phyloP scores from a whole-genome alignment of 1,140 invertebrate genomes.

The Vanessa tameamea region DNA sequence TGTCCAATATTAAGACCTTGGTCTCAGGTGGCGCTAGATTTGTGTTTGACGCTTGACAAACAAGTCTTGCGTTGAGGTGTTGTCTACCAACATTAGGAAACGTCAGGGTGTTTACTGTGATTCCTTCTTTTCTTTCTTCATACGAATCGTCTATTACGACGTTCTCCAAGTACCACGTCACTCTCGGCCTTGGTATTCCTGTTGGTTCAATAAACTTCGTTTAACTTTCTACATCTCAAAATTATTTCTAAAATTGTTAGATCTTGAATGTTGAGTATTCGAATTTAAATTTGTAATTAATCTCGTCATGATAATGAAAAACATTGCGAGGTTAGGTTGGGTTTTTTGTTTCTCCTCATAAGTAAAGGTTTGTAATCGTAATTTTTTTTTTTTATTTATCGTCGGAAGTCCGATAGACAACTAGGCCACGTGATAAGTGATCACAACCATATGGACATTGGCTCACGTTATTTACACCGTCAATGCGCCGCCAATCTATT shows the following conservation, averaged over 20 bases:
- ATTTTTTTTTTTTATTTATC: no score
- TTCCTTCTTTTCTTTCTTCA: slow-evolving; percentile 84
- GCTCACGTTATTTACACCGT: no score
- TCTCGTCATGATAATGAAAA: no score
- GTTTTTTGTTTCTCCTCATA: no score
- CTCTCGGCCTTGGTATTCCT: slow-evolving; percentile 88
- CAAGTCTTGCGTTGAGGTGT: slow-evolving; percentile 88
- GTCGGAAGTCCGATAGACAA: no score
- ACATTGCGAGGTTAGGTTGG: no score
- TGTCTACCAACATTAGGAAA: slow-evolving; percentile 88
- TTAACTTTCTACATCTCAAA: background rate
- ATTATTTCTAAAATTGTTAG: background rate
- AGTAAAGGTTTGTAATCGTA: no score
- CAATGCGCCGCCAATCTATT: no score
- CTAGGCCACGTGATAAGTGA: no score
- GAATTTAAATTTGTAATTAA: no score
- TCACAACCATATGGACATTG: no score
- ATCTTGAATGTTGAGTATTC: no score
- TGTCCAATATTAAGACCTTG: slow-evolving; percentile 89
- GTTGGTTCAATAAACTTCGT: slow-evolving; percentile 40
- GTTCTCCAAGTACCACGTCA: slow-evolving; percentile 93
- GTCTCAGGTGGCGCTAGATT: slow-evolving; percentile 88
- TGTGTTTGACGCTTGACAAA: slow-evolving; percentile 93
- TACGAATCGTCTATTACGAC: slow-evolving; percentile 90
- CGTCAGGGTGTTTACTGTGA: slow-evolving; percentile 88